Conservation (phyloP, 64 coral and sea anemone genomes). For the Catalaphyllia jardinei region DNA sequence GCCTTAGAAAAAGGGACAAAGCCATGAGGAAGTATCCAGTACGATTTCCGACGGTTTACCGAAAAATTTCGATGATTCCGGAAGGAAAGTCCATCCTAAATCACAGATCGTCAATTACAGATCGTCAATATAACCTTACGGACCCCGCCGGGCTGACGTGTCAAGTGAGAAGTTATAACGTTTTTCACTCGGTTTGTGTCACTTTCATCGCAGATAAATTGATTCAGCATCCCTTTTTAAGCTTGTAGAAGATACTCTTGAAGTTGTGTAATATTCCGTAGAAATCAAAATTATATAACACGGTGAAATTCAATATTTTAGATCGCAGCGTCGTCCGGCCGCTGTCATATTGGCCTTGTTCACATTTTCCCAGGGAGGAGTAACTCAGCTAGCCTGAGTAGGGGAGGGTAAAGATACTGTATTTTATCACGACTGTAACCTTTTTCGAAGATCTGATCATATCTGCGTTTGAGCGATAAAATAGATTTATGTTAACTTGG, state of each 20-base stretch:
- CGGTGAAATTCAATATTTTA: not conserved
- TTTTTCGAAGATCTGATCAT: too few species aligned
- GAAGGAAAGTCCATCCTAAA: not conserved
- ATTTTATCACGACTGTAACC: not conserved
- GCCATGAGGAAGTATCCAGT: slow-evolving; percentile 22
- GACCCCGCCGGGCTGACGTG: not conserved
- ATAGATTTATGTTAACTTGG: too few species aligned
- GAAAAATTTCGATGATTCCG: not conserved
- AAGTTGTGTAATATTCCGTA: not conserved
- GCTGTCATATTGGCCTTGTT: not conserved
- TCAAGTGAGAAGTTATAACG: not conserved
- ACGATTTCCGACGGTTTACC: not conserved
- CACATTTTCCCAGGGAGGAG: not conserved
- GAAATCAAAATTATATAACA: not conserved
- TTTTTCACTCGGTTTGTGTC: not conserved
- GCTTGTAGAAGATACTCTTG: not conserved
- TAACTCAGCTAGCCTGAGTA: not conserved
- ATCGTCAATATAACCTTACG: not conserved
- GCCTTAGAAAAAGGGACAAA: slow-evolving; percentile 54
- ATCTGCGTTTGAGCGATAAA: too few species aligned
- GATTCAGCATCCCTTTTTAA: not conserved
- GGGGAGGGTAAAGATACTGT: not conserved
- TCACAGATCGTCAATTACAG: not conserved
- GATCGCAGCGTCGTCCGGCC: not conserved
- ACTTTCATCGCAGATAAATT: not conserved